Percentiles rank a stretch among this genome's conserved stretches.
These are phyloP conservation scores for Stegodyphus mimosarum DNA, from an alignment of 1,140 invertebrate genomes.

Conservation along the genomic window DNA sequence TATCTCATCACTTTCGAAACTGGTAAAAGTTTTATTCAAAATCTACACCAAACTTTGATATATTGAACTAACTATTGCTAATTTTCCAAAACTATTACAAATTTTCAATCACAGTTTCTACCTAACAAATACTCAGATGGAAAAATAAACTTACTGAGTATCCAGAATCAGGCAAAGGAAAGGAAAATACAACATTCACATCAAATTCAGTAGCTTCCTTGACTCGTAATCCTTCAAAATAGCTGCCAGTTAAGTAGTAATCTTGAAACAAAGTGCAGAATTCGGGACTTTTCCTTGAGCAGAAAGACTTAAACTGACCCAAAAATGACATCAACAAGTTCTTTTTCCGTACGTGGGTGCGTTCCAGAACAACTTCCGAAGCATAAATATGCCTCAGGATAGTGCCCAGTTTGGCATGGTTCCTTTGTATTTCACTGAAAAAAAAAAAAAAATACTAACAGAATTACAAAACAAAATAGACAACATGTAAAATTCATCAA, in stretches of 20 bases:
- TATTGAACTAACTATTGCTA: too few species aligned
- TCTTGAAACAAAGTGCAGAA: slow-evolving; percentile 13
- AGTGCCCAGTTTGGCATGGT: neutral
- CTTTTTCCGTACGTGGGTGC: slow-evolving; percentile 2
- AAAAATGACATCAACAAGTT: slow-evolving; percentile 3
- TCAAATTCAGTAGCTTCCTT: slow-evolving; percentile 60
- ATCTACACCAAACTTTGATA: too few species aligned
- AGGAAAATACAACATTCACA: slow-evolving; percentile 42
- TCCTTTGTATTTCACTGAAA: neutral
- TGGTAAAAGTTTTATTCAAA: too few species aligned
- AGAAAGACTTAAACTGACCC: slow-evolving; percentile 7
- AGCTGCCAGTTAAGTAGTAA: slow-evolving; percentile 59
- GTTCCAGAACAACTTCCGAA: slow-evolving; percentile 6
- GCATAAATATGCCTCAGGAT: slow-evolving; percentile 18
- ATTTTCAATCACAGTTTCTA: too few species aligned
- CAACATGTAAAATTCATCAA: too few species aligned
- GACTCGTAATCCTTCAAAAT: slow-evolving; percentile 59
- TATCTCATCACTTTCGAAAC: too few species aligned
- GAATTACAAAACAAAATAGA: too few species aligned
- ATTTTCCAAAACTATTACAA: too few species aligned
- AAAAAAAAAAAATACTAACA: neutral
- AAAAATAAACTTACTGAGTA: neutral
- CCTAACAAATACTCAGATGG: too few species aligned
- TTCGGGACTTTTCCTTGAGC: neutral
- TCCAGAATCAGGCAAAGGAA: neutral